A percentile compares a stretch with the other conserved stretches of the same genome.
Conservation (phyloP, 2,113 vertebrate genomes). For the Menidia beryllina region DNA sequence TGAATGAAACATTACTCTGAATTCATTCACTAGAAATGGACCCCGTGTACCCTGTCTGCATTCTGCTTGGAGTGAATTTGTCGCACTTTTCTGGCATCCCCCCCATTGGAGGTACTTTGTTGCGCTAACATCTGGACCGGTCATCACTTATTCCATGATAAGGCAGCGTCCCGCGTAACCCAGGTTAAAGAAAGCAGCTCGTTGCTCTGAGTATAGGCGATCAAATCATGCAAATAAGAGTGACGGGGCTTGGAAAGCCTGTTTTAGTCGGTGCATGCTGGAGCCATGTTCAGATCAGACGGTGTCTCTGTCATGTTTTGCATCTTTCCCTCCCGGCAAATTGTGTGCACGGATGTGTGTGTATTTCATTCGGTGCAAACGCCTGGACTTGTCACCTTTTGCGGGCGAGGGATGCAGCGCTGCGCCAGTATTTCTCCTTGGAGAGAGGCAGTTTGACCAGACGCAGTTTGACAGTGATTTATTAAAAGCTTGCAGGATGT, state of each 20-base stretch:
- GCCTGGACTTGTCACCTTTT: slow-evolving; percentile 32
- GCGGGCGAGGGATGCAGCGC: slow-evolving; percentile 60
- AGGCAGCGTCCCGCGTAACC: slow-evolving; percentile 23
- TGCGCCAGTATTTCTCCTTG: slow-evolving; percentile 65
- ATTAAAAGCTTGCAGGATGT: slow-evolving; percentile 7
- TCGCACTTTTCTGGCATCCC: slow-evolving; percentile 26
- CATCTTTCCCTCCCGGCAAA: slow-evolving; percentile 15
- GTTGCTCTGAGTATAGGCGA: slow-evolving; percentile 9
- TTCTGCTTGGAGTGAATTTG: slow-evolving; percentile 26
- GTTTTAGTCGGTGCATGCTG: slow-evolving; percentile 37
- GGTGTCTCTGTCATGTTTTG: slow-evolving; percentile 72
- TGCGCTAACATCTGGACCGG: slow-evolving; percentile 6
- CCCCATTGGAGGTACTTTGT: not conserved
- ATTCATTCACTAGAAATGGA: not conserved
- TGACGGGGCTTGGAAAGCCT: slow-evolving; percentile 2
- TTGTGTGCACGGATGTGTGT: not conserved
- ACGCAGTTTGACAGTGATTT: slow-evolving; percentile 17
- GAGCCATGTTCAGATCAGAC: slow-evolving; percentile 57
- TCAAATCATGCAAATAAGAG: slow-evolving; percentile 14
- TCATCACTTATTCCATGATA: slow-evolving; percentile 15
- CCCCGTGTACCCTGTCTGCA: not conserved
- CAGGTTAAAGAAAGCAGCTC: slow-evolving; percentile 22
- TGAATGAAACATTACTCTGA: not conserved
- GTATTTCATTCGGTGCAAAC: slow-evolving; percentile 31
- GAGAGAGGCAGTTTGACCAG: slow-evolving; percentile 36